Conservation (phyloP, 1,140 invertebrate species). For the Drosophila varians region DNA sequence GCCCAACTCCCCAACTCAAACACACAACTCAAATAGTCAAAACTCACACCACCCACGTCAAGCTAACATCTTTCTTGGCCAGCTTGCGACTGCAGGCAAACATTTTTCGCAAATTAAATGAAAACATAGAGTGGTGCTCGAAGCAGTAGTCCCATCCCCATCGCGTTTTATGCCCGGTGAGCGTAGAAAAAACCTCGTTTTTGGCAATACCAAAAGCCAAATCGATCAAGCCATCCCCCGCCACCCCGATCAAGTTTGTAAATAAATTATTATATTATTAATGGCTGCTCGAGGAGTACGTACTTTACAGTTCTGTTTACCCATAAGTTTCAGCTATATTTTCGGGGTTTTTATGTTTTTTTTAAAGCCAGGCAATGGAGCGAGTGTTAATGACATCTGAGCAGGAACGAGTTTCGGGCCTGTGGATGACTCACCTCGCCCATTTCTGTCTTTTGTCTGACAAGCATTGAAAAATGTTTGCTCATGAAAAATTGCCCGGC, state of each 20-base stretch:
- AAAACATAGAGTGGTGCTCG: no score
- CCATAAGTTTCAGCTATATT: no score
- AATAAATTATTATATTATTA: no score
- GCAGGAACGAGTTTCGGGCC: conserved; percentile 53
- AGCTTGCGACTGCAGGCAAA: conserved; percentile 55
- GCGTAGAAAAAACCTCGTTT: no score
- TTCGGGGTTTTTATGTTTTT: no score
- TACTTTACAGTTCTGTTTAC: no score
- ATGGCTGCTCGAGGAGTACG: no score
- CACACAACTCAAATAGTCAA: background rate
- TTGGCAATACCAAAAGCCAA: no score
- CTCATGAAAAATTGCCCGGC: conserved; percentile 63
- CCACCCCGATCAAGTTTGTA: no score
- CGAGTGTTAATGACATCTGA: conserved; percentile 79
- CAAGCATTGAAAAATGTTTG: conserved; percentile 72
- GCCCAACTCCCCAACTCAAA: background rate
- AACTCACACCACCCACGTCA: conserved; percentile 3
- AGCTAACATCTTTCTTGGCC: conserved; percentile 37
- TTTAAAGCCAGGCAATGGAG: conserved; percentile 21
- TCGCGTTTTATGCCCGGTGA: no score
- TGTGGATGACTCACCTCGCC: conserved; percentile 24
- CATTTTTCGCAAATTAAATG: conserved; percentile 83
- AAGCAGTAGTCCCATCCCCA: no score
- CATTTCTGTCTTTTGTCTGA: conserved; percentile 35
- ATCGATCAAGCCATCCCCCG: no score